Percentiles rank a stretch among this genome's conserved stretches.
These are phyloP conservation scores for Tenthredo mesomela DNA, from an alignment of 2,888 invertebrate genomes.

Conservation along the genomic window DNA sequence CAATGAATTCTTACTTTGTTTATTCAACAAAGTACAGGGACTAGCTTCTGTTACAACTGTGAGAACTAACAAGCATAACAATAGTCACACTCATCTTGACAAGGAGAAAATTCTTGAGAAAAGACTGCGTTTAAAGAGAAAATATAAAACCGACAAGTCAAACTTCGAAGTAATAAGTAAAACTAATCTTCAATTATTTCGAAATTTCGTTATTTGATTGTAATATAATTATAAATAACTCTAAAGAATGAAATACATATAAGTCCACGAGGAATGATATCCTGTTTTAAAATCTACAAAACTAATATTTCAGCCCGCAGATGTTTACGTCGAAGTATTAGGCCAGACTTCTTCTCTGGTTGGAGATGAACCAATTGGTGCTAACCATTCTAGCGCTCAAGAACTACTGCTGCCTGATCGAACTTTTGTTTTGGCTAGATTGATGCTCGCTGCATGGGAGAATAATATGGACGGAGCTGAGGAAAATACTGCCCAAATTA, in stretches of 20 bases:
- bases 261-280: background rate
- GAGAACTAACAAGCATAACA: conserved; percentile 65
- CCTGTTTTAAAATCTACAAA: conserved; percentile 35
- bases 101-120: conserved; percentile 75
- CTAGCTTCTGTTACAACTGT: conserved; percentile 76
- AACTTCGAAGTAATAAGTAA: conserved; percentile 77
- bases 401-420: conserved; percentile 92
- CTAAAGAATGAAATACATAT: background rate
- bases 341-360: conserved; percentile 74
- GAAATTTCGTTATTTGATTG: too few species aligned
- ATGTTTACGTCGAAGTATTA: conserved; percentile 74
- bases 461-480: conserved; percentile 92
- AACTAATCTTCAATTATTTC: background rate
- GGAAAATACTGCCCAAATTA: conserved; percentile 89
- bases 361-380: conserved; percentile 76
- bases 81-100: conserved; percentile 73
- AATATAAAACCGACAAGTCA: conserved; percentile 76
- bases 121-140: conserved; percentile 75
- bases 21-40: conserved; percentile 87
- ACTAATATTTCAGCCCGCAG: conserved; percentile 71
- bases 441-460: conserved; percentile 94
- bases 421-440: conserved; percentile 89
- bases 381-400: conserved; percentile 83
- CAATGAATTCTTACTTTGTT: conserved; percentile 90
- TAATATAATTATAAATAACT: background rate